A percentile compares a stretch with the other conserved stretches of the same genome.
Evolutionary conservation across 2,888 invertebrate species (phyloP).

Genomic region (Orchestes rusci): DNA sequence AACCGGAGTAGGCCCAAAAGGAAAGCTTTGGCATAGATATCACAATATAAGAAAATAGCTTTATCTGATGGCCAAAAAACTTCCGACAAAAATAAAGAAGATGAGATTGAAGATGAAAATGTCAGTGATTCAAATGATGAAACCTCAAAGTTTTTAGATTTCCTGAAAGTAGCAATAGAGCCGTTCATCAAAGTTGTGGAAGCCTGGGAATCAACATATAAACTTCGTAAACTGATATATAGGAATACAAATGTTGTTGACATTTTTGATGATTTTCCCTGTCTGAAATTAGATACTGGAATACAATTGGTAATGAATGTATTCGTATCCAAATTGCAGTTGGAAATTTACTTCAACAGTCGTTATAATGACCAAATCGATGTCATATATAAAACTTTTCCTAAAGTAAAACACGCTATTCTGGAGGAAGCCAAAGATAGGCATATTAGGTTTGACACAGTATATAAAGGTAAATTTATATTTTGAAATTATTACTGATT

Average conservation of each 20-base stretch:
- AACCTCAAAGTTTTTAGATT: too few species aligned
- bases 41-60: constrained; percentile 1
- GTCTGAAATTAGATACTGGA: too few species aligned
- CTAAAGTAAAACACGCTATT: background rate
- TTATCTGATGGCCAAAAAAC: background rate
- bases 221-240: too few species aligned
- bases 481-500: background rate
- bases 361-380: background rate
- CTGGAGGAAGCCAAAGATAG: background rate
- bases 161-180: too few species aligned
- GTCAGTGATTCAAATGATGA: too few species aligned
- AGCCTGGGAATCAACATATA: too few species aligned
- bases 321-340: background rate
- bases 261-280: too few species aligned
- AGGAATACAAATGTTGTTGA: too few species aligned
- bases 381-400: constrained; percentile 2
- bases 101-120: background rate
- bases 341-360: background rate
- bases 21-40: constrained; percentile 1
- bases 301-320: too few species aligned
- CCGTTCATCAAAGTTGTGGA: too few species aligned
- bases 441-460: background rate
- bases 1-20: background rate
- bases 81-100: background rate
- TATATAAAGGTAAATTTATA: constrained; percentile 1